Percentiles rank a stretch among this genome's conserved stretches.
Evolutionary conservation across 2,113 vertebrate species (phyloP).

Genomic region (Propithecus coquereli): DNA sequence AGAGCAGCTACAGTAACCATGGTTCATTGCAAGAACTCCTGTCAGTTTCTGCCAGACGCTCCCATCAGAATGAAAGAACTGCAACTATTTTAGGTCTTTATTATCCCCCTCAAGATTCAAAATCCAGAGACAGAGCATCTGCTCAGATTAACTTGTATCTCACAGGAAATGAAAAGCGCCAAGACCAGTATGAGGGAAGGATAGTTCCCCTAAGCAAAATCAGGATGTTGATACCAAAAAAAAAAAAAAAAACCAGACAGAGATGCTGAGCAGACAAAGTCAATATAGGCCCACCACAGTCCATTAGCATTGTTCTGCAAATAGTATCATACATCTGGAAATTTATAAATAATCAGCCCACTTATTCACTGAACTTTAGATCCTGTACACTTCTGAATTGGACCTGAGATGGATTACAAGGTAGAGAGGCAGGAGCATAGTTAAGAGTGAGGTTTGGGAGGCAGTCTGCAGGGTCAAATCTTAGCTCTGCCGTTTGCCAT

Average conservation of each 20-base stretch:
- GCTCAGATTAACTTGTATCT: background rate
- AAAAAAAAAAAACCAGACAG: background rate
- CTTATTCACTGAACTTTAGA: background rate
- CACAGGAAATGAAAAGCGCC: background rate
- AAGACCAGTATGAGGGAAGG: background rate
- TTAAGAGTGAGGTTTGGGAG: background rate
- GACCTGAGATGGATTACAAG: background rate
- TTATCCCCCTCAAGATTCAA: background rate
- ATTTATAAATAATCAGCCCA: constrained; percentile 2
- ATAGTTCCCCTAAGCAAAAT: background rate
- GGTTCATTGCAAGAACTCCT: background rate
- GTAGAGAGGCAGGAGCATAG: background rate
- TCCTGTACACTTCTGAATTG: background rate
- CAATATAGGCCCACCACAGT: background rate
- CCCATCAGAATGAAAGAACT: background rate
- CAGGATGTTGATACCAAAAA: background rate
- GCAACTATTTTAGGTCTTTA: background rate
- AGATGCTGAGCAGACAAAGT: background rate
- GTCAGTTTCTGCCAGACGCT: background rate
- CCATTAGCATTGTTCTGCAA: background rate
- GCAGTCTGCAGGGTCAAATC: background rate
- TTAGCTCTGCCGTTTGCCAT: background rate
- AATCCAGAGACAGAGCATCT: background rate
- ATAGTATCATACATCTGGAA: background rate
- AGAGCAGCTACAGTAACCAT: background rate